Evolutionary conservation across 2,113 vertebrate species (phyloP).

Genomic region (Lasiurus cinereus): DNA sequence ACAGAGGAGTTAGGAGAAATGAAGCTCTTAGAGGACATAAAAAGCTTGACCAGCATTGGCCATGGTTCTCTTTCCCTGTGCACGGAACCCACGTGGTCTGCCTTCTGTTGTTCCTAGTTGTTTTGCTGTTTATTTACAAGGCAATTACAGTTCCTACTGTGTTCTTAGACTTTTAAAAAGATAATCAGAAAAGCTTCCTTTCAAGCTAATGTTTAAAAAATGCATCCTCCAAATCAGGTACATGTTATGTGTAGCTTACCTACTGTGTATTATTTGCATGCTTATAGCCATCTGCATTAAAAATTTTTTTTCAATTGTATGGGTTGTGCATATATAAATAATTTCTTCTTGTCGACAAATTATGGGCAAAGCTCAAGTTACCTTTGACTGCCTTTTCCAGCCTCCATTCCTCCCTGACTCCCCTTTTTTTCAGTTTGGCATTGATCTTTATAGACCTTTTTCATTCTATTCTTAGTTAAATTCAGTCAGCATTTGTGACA

Average conservation of each 20-base stretch:
- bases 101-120: neutral
- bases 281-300: neutral
- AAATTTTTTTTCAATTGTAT: neutral
- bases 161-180: constrained; percentile 13
- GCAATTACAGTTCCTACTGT: neutral
- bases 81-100: neutral
- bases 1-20: neutral
- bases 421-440: neutral
- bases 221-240: neutral
- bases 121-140: neutral
- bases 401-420: neutral
- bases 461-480: neutral
- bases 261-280: constrained; percentile 15
- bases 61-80: neutral
- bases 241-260: neutral
- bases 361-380: neutral
- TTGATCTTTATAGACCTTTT: neutral
- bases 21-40: neutral
- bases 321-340: neutral
- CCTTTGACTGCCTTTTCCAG: neutral
- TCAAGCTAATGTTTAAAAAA: neutral
- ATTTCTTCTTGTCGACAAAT: neutral
- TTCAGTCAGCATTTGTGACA: neutral
- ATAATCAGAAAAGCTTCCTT: constrained; percentile 52
- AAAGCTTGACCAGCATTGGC: neutral